These are phyloP conservation scores for Lottia gigantea DNA, from an alignment of 2,888 invertebrate species.

Conservation along the genomic window DNA sequence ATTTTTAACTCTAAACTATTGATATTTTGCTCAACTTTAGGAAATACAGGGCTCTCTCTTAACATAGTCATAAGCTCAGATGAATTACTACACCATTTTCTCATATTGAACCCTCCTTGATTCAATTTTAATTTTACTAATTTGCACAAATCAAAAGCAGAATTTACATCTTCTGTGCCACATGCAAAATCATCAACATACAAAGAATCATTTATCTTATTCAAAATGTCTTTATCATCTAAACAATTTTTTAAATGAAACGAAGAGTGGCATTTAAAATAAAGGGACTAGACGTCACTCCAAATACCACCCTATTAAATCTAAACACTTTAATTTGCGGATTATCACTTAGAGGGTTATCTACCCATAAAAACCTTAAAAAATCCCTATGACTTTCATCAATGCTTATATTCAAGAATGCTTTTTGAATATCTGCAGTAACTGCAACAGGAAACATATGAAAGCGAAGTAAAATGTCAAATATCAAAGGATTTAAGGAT, in stretches of 20 bases:
- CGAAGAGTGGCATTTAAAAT: neutral
- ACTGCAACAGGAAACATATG: neutral
- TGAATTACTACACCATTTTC: neutral
- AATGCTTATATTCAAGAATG: neutral
- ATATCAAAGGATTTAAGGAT: constrained; percentile 8
- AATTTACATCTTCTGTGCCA: neutral
- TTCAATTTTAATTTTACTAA: neutral
- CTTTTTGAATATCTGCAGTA: constrained; percentile 3
- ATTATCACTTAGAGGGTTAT: neutral
- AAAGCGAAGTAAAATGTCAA: neutral
- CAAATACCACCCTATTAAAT: neutral
- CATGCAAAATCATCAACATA: constrained; percentile 3
- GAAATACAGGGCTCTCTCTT: too few species aligned
- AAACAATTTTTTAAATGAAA: neutral
- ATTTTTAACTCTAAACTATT: neutral
- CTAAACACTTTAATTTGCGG: neutral
- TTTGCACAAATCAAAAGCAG: neutral
- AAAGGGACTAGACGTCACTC: neutral
- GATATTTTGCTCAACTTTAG: neutral
- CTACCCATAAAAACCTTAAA: neutral
- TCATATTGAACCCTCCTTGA: neutral
- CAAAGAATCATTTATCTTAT: neutral
- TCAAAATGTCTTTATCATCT: neutral
- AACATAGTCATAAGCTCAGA: neutral
- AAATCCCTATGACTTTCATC: neutral